Base-by-base conservation (phyloP, 2,888 invertebrate species). In the Scelioninae gen. 2 region DNA sequence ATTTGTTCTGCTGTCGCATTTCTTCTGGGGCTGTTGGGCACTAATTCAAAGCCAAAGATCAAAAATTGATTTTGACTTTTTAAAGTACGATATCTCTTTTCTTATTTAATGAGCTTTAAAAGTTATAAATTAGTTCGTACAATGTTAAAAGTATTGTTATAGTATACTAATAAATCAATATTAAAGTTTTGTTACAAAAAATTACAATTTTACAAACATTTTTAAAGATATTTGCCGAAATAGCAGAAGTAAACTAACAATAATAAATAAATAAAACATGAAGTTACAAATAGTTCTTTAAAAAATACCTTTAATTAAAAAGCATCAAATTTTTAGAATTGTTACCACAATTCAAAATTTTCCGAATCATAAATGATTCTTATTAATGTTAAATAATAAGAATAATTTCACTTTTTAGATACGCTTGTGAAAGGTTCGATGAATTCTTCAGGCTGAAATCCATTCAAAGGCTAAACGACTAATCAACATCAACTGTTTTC, bases 11-110 rank as follows among this genome's bases (percentile, higher is more conserved):
- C 90, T 92, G 5, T 90, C 95, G 1, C 95, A 97, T 86, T 91
- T 96, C 78, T 91, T 96, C 79, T 98, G 97, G 97, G 93, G 93
- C 2, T 87, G 96, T 57, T 98, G 98, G 98, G 92, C 93, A 0
- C 87, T 97, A 1, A 92, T 97, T 64, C 97, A 98, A 86, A 93
- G 93, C 7, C 92, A 94, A 86, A 90, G 94, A 87, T 97, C 97
- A 10, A 89, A 89, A 68, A 96, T 97, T 78, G 92, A 96, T 82
- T 98, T 96, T 87, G 96, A 97, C 88, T 98, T 94, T 87, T 89
- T 94, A 78, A 90, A 90, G 96, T 97, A 89, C 90, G 91, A 88
- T 2, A 19, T 2, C 6, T 31, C 11, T 15, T 7, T 31, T 52
- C 18, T 46, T 63, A 19, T 13, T 43, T 13, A 31, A 31, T 9